Conservation (phyloP, 2,113 vertebrate genomes). For the Aix galericulata region DNA sequence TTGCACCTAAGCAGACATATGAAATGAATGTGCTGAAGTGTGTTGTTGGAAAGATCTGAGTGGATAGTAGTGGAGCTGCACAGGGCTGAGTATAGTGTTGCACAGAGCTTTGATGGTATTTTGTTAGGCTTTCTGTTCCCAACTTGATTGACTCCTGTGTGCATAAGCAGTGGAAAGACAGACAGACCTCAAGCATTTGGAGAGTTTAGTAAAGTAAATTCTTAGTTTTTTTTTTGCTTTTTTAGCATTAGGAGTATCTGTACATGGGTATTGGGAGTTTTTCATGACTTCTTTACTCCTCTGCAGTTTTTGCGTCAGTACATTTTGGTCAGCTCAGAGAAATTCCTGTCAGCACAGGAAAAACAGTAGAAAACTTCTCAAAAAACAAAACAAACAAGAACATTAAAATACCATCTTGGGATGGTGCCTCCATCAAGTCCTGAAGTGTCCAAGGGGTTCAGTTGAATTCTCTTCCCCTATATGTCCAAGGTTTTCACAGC, state of each 20-base stretch:
- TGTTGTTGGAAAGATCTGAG: not conserved
- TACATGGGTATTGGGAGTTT: not conserved
- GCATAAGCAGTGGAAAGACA: not conserved
- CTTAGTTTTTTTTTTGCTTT: not conserved
- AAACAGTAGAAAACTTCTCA: not conserved
- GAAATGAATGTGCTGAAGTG: not conserved
- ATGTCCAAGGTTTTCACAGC: not conserved
- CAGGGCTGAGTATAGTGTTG: fast-evolving
- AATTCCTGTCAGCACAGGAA: not conserved
- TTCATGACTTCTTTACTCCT: not conserved
- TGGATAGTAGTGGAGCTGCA: not conserved
- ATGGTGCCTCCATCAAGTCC: not conserved
- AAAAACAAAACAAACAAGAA: not conserved
- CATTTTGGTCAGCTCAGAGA: not conserved
- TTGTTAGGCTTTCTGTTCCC: not conserved
- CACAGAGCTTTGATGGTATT: not conserved
- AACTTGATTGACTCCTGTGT: not conserved
- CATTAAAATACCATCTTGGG: not conserved
- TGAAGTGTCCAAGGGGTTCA: fast-evolving
- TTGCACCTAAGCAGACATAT: not conserved
- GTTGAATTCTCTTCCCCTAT: not conserved
- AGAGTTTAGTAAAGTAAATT: not conserved
- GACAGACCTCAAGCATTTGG: not conserved
- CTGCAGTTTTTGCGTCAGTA: not conserved
- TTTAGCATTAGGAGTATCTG: not conserved